These are phyloP conservation scores for Cacatua alba DNA, from an alignment of 2,113 vertebrate species.

Conservation along the genomic window DNA sequence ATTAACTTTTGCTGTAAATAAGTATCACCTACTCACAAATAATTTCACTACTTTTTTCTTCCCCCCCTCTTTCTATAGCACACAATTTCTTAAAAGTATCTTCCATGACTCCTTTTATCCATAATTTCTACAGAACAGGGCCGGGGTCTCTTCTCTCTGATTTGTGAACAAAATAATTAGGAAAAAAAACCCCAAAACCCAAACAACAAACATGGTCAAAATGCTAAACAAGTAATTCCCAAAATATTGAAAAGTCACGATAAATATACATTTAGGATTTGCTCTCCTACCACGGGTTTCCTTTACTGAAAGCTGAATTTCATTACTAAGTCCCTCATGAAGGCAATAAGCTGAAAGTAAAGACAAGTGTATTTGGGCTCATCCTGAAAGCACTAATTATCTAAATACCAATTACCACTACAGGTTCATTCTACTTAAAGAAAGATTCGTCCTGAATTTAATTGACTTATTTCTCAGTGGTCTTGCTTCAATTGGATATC, in stretches of 20 bases:
- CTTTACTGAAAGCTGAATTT: not conserved
- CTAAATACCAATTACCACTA: not conserved
- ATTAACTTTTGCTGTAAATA: conserved; percentile 29
- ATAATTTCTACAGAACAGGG: not conserved
- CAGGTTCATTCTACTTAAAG: not conserved
- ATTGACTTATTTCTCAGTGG: not conserved
- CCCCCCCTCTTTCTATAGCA: not conserved
- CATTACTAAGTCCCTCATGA: not conserved
- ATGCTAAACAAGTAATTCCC: not conserved
- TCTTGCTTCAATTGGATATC: not conserved
- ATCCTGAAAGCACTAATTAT: not conserved
- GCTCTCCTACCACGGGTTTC: not conserved
- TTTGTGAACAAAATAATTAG: not conserved
- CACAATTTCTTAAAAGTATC: not conserved
- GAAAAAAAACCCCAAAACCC: not conserved
- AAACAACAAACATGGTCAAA: not conserved
- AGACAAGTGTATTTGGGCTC: not conserved
- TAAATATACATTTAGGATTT: not conserved
- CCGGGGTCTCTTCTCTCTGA: not conserved
- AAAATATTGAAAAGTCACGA: not conserved
- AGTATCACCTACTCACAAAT: not conserved
- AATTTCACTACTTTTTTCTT: not conserved
- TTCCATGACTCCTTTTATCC: not conserved
- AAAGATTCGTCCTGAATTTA: not conserved
- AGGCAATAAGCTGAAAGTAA: not conserved